Conservation (phyloP, 2,888 invertebrate species). For the Malthinus flaveolus region DNA sequence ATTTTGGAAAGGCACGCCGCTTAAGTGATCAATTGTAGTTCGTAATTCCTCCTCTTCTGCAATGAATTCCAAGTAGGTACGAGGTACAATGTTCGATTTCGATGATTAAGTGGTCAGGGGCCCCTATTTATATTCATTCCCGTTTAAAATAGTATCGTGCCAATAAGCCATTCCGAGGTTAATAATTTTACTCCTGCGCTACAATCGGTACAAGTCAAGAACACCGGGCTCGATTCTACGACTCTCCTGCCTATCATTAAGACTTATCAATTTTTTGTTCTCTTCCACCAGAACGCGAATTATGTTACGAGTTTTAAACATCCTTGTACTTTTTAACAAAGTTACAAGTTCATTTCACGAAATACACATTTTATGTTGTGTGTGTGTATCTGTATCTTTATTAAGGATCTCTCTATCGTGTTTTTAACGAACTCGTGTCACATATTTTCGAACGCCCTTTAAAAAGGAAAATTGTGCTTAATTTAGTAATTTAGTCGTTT, state of each 20-base stretch:
- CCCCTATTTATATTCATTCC: constrained; percentile 18
- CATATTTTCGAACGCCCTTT: background rate
- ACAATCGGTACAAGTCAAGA: constrained; percentile 18
- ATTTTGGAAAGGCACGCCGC: constrained; percentile 17
- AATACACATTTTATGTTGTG: constrained; percentile 6
- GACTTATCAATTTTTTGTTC: too few relatives aligned
- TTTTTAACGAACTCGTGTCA: constrained; percentile 2
- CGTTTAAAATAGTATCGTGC: constrained; percentile 15
- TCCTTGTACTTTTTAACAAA: constrained; percentile 2
- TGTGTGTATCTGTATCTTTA: background rate
- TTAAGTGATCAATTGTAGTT: constrained; percentile 24
- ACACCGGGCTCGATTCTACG: background rate
- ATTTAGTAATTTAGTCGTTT: too few relatives aligned
- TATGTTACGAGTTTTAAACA: background rate
- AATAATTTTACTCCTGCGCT: constrained; percentile 11
- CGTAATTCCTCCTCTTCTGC: constrained; percentile 21
- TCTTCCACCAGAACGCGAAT: background rate
- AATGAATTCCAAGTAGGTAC: constrained; percentile 28
- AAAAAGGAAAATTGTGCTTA: too few relatives aligned
- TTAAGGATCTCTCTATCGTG: background rate
- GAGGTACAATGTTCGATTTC: constrained; percentile 21
- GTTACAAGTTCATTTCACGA: constrained; percentile 14
- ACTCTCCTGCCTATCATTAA: background rate
- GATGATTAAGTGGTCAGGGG: constrained; percentile 27
- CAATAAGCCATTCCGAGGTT: constrained; percentile 15